phyloP scores from a whole-genome alignment of 2,888 invertebrate species.

The Dryadula phaetusa region DNA sequence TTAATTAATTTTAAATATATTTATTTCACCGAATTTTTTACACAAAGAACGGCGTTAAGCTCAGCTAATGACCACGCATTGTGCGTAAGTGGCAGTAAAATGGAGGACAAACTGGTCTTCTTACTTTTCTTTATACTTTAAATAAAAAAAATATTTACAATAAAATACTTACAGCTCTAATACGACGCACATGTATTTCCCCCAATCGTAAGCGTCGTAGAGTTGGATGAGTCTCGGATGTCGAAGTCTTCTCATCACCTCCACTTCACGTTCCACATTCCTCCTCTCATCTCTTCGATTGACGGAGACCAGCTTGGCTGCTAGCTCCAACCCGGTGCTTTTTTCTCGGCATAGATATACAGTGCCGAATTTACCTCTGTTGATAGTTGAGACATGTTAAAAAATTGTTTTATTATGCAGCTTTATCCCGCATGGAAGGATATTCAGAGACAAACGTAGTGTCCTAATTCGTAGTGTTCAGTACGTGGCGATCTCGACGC shows the following conservation, averaged over 20 bases:
- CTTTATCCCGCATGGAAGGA: too few species aligned
- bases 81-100: too few species aligned
- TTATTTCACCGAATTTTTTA: too few species aligned
- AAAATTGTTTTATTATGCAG: not conserved
- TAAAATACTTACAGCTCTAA: conserved; percentile 96
- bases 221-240: conserved; percentile 98
- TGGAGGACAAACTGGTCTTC: too few species aligned
- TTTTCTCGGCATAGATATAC: conserved; percentile 97
- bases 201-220: conserved; percentile 98
- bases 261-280: conserved; percentile 97
- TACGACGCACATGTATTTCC: conserved; percentile 97
- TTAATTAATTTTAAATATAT: too few species aligned
- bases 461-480: too few species aligned
- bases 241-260: conserved; percentile 97
- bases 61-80: not conserved
- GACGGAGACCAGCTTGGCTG: conserved; percentile 96
- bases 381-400: conserved; percentile 12
- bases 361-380: conserved; percentile 98
- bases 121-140: too few species aligned
- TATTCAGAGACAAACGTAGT: too few species aligned
- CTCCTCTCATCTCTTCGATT: conserved; percentile 93
- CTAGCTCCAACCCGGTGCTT: conserved; percentile 90
- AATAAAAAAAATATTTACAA: not conserved
- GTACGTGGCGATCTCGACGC: too few species aligned
- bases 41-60: too few species aligned